Conservation (phyloP, 2,888 invertebrate species). For the Yponomeuta cagnagella region DNA sequence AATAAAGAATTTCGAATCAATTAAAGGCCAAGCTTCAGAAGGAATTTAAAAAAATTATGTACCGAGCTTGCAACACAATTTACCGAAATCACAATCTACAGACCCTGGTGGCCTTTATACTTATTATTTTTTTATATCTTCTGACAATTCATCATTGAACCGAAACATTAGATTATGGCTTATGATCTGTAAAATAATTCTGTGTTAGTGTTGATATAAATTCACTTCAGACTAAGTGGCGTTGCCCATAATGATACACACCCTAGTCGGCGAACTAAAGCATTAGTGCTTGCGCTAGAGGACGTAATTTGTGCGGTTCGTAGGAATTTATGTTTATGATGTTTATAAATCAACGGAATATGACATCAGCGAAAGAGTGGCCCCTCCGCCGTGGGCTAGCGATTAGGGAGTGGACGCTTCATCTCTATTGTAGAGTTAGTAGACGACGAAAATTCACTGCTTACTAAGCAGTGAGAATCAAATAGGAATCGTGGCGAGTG, state of each 20-base stretch:
- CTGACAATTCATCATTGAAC: no score
- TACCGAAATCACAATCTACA: no score
- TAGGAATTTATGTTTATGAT: constrained; percentile 22
- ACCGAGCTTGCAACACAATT: no score
- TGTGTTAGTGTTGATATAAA: not conserved
- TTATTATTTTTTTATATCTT: no score
- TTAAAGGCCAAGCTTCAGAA: no score
- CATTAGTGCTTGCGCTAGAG: constrained; percentile 22
- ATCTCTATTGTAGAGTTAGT: constrained; percentile 24
- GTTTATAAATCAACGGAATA: constrained; percentile 33
- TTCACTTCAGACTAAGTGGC: not conserved
- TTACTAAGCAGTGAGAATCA: not conserved
- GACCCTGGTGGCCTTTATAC: no score
- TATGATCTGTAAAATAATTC: no score
- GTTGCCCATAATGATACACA: constrained; percentile 19
- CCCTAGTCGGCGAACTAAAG: not conserved
- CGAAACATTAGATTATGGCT: no score
- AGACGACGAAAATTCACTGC: not conserved
- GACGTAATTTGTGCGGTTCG: constrained; percentile 22
- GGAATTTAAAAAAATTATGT: no score
- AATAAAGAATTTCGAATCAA: no score
- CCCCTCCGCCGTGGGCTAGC: constrained; percentile 47
- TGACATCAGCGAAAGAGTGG: constrained; percentile 45
- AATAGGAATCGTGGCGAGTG: no score
- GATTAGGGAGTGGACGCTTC: constrained; percentile 44